These are phyloP conservation scores for Mizuhopecten yessoensis DNA, from an alignment of 1,140 invertebrate genomes.

Conservation along the genomic window DNA sequence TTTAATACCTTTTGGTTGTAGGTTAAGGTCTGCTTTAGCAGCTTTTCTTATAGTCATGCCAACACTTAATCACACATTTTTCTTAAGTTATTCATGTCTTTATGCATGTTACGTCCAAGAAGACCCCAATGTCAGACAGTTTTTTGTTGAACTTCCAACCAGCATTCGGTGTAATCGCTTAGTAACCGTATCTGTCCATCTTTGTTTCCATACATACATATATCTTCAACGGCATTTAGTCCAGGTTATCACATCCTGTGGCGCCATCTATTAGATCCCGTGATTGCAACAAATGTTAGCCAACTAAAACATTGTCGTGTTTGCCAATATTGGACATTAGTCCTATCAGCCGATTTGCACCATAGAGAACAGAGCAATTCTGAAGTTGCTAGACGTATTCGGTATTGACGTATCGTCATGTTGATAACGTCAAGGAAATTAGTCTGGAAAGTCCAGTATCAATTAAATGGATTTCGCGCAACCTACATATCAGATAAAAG, in stretches of 20 bases:
- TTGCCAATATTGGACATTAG: neutral
- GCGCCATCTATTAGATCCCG: neutral
- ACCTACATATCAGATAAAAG: neutral
- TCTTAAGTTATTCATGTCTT: no score
- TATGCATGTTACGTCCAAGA: no score
- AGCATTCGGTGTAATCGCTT: no score
- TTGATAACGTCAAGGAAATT: constrained; percentile 13
- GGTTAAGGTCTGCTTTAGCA: no score
- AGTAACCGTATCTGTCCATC: no score
- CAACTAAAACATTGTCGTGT: neutral
- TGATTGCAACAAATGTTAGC: neutral
- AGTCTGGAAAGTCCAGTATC: neutral
- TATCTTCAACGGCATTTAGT: neutral
- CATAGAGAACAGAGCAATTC: no score
- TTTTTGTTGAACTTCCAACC: no score
- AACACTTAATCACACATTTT: no score
- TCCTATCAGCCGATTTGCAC: neutral
- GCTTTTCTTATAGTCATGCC: no score
- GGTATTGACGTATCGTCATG: neutral
- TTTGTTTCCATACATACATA: neutral
- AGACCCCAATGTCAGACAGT: no score
- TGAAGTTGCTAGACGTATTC: neutral
- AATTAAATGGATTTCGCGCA: neutral
- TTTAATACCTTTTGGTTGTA: no score
- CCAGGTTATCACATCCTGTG: neutral